Base-by-base conservation (phyloP, 2,113 vertebrate species). In the Hippocampus mohnikei region DNA sequence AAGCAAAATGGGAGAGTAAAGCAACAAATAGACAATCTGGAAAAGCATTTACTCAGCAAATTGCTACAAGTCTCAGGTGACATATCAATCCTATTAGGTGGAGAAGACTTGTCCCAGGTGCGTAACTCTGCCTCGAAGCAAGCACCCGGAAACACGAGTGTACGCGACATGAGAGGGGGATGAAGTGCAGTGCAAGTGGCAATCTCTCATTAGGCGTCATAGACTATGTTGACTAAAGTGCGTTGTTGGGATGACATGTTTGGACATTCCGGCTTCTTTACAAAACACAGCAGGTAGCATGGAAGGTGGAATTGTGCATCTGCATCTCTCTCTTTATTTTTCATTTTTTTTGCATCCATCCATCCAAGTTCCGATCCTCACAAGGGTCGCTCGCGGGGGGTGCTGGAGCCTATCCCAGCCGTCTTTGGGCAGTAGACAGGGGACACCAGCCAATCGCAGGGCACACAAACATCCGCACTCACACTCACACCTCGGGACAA, bases 1-100 rank as follows among this genome's bases (percentile, higher is more conserved):
- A 76, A 76, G 69, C 56, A 65, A 73, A 74, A 80, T 23, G 33
- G 72, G 58, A 71, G 65, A 63, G 58, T 69, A 63, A 48, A 77
- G 71, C 61, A 70, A 77, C 20, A 61, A 78, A 75, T 68, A 70
- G 40, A 76, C 75, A 46, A 80, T 85, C 73, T 76, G 75, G 69
- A 15, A 63, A 81, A 80, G 58, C 48, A 72, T 76, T 81, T 77
- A 66, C 63, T 75, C 74, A 76, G 66, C 69, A 76, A 67, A 71
- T 74, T 71, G 27, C 67, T 68, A 66, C 50, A 77, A 33, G 41
- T 85, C 77, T 84, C 77, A 71, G 69, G 61, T 78, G 69, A 74
- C 64, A 61, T 69, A 69, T 69, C 71, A 64, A 5, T 81, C 68
- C 74, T 77, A 59, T 74, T 84, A 69, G 68, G 59, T 55, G 50